Conservation (phyloP, 2,113 vertebrate species). For the Condylura cristata region DNA sequence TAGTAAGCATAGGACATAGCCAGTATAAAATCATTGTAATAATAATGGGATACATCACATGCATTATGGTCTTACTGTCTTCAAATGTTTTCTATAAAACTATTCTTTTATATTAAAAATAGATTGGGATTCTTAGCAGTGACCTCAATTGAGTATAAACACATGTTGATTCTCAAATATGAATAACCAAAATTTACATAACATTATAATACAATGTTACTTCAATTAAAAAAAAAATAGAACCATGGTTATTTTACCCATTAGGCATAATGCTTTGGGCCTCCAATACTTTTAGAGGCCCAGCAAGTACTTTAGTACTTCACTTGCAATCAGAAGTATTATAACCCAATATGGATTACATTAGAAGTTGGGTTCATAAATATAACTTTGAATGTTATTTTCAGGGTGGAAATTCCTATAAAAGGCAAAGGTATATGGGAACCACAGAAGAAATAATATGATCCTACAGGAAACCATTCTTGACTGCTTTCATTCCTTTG, state of each 20-base stretch:
- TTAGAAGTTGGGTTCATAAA: background rate
- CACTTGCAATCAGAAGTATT: background rate
- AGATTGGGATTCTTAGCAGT: too few relatives aligned
- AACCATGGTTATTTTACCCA: background rate
- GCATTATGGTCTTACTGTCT: background rate
- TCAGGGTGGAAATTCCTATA: background rate
- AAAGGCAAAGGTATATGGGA: background rate
- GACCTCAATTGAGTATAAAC: too few relatives aligned
- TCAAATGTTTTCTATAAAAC: background rate
- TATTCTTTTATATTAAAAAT: slow-evolving; percentile 31
- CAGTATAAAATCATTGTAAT: background rate
- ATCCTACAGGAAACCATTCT: background rate
- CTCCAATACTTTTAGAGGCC: background rate
- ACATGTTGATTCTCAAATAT: too few relatives aligned
- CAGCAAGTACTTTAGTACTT: slow-evolving; percentile 2
- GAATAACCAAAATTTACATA: too few relatives aligned
- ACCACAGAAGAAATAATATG: background rate
- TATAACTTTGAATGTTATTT: background rate
- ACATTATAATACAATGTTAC: too few relatives aligned
- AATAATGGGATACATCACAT: background rate
- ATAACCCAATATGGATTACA: background rate
- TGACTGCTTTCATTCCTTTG: background rate
- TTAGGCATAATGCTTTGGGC: background rate
- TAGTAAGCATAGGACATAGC: background rate
- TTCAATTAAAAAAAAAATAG: too few relatives aligned